Percentiles rank a stretch among this genome's conserved stretches.
Conservation (phyloP, 1,140 invertebrate species). For the Aradophagus sp. region DNA sequence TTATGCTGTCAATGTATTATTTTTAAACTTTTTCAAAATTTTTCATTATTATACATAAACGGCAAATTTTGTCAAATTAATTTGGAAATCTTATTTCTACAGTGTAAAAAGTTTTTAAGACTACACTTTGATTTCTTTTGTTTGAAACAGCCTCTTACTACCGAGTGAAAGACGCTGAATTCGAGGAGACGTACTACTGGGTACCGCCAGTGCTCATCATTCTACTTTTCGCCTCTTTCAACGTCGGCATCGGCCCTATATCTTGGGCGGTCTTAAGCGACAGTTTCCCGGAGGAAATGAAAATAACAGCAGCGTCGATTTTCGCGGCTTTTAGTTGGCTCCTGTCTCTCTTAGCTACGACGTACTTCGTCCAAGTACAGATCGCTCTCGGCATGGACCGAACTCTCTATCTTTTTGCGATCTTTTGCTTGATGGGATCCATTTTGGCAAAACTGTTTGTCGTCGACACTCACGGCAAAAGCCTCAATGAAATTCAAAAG, state of each 20-base stretch:
- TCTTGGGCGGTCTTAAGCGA: constrained; percentile 78
- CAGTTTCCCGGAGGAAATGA: constrained; percentile 76
- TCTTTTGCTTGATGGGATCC: constrained; percentile 80
- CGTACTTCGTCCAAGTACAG: constrained; percentile 76
- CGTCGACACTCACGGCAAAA: constrained; percentile 83
- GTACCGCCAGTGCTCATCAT: constrained; percentile 77
- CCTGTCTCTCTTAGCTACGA: constrained; percentile 76
- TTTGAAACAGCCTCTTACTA: constrained; percentile 60
- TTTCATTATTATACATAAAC: too few relatives aligned
- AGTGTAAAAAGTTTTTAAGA: too few relatives aligned
- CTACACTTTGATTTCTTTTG: too few relatives aligned
- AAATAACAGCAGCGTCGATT: constrained; percentile 72
- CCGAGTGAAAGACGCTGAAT: constrained; percentile 59
- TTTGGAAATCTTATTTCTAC: too few relatives aligned
- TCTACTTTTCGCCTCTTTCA: constrained; percentile 74
- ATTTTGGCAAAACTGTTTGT: constrained; percentile 79
- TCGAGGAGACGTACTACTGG: constrained; percentile 70
- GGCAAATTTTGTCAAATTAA: too few relatives aligned
- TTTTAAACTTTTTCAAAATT: too few relatives aligned
- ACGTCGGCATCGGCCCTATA: constrained; percentile 77
- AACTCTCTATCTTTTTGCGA: constrained; percentile 84
- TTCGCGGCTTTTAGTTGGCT: constrained; percentile 76
- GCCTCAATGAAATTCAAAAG: constrained; percentile 66
- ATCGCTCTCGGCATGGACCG: constrained; percentile 76
- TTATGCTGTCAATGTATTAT: too few relatives aligned